Evolutionary conservation across 2,888 invertebrate genomes (phyloP), one percentile per base, ranked within the genome.

Genomic region (Tenthredo amoena): DNA sequence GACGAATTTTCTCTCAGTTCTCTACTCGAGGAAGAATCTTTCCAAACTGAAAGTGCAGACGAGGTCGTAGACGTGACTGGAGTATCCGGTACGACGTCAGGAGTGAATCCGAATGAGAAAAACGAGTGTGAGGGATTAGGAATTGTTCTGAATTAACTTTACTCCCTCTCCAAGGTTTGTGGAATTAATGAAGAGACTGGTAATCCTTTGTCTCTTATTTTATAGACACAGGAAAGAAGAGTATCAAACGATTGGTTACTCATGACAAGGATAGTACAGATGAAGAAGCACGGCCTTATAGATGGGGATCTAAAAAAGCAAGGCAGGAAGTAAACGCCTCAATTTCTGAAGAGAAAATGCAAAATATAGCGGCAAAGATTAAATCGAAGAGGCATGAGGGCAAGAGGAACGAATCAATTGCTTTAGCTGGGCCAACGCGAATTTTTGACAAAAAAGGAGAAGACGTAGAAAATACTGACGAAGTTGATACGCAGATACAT

Each of bases 11-110:
- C 81, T 2, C 84, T 86, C 21, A 82, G 10, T 55, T 85, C 84
- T 40, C 40, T 81, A n/a, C 58, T 84, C 71, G 84, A 55, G 50
- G 72, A 68, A n/a, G 86, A 72, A 55, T n/a, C 68, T 68, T 31
- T n/a, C n/a, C 31, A 83, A 47, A 47, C 68, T 18, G 83, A 50
- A 50, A 71, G 26, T 58, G 81, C 72, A 0, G 86, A 85, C 43
- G 85, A 84, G 18, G 85, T 87, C 71, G 50, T 87, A 37, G 86
- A 88, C 71, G 85, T 88, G 55, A 88, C 87, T 9, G 88, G 87
- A 37, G 40, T 87, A n/a, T 87, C 88, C 31, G 86, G 86, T 47
- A 50, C 50, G 18, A 68, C 83, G 31, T 84, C 85, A 1, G 34
- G 83, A 81, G 26, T 40, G 15, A 84, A 85, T 55, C 12, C 65